These are phyloP conservation scores for Megaceryle torquata DNA, from an alignment of 2,113 vertebrate genomes.

Conservation along the genomic window DNA sequence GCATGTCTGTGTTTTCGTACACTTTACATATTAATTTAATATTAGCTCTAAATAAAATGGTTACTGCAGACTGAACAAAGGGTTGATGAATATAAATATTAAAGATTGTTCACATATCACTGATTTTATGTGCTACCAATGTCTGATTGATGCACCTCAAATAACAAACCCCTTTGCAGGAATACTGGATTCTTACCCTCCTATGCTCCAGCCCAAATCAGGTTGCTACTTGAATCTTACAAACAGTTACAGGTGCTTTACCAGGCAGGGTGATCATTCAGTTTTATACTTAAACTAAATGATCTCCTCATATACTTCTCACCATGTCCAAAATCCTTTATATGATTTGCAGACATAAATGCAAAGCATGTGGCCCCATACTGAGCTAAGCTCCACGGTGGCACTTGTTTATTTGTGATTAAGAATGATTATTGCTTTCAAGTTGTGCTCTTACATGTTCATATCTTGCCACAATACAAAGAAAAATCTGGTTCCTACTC, in stretches of 20 bases:
- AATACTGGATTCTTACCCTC: background rate
- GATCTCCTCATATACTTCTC: background rate
- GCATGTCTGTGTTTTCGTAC: background rate
- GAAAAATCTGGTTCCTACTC: background rate
- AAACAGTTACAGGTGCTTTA: background rate
- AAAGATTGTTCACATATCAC: background rate
- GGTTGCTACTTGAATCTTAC: background rate
- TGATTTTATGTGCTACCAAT: background rate
- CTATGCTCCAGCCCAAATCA: background rate
- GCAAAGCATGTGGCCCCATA: background rate
- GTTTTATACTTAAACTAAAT: background rate
- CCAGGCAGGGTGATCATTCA: background rate
- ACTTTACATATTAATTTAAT: background rate
- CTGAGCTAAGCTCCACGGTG: background rate
- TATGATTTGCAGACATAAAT: background rate
- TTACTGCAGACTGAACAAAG: background rate
- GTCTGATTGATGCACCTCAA: background rate
- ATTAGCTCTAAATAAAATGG: background rate
- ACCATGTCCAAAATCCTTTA: background rate
- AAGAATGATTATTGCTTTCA: background rate
- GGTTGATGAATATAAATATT: background rate
- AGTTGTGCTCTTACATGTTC: background rate
- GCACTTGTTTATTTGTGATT: background rate
- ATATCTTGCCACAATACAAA: background rate
- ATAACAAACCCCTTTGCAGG: background rate